Conservation (phyloP, 2,888 invertebrate species). For the Drosophila quinaria region DNA sequence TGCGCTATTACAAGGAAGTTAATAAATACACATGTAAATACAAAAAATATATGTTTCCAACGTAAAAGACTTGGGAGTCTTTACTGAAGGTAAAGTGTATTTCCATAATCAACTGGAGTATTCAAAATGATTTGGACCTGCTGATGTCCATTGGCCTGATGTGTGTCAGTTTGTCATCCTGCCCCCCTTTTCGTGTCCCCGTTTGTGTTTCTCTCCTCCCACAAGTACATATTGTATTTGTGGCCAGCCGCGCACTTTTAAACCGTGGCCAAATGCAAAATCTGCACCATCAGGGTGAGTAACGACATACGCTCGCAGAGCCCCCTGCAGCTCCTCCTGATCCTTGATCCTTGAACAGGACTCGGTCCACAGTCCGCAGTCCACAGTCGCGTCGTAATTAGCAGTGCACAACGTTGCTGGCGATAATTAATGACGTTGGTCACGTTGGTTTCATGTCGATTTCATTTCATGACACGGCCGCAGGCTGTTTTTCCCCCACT, state of each 20-base stretch:
- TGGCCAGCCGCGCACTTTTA: conserved; percentile 71
- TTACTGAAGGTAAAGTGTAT: background rate
- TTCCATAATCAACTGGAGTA: background rate
- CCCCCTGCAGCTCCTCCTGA: background rate
- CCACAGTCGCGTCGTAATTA: conserved; percentile 65
- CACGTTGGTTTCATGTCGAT: conserved; percentile 81
- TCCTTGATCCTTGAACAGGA: conserved; percentile 16
- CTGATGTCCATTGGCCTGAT: conserved; percentile 24
- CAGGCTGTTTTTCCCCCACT: conserved; percentile 41
- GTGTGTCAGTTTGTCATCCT: background rate
- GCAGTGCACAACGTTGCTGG: conserved; percentile 69
- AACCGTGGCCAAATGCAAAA: conserved; percentile 71
- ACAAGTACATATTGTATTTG: conserved; percentile 66
- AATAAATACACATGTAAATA: no score
- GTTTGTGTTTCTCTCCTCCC: background rate
- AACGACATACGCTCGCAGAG: conserved; percentile 32
- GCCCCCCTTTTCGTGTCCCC: background rate
- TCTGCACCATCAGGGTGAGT: conserved; percentile 71
- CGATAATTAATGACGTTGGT: conserved; percentile 82
- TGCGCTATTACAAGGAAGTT: no score
- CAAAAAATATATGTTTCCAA: no score
- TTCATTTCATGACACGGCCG: conserved; percentile 78
- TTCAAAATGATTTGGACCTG: conserved; percentile 7
- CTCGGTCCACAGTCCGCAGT: conserved; percentile 11
- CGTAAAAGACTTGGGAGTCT: no score